phyloP scores from a whole-genome alignment of 2,113 vertebrate species.

The Varanus salvator region DNA sequence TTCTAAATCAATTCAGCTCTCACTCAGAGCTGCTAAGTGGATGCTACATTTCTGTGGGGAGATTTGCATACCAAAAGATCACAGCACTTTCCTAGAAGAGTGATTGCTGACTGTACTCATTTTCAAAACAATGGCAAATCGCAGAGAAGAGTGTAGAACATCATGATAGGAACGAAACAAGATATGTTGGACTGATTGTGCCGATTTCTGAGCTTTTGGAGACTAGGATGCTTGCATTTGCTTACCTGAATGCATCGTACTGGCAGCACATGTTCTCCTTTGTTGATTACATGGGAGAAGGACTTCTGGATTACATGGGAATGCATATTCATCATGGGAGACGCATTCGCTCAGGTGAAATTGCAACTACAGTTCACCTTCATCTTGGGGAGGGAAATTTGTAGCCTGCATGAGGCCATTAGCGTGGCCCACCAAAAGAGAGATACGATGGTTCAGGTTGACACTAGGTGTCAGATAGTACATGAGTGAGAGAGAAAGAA shows the following conservation, averaged over 20 bases:
- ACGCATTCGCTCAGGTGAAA: background rate
- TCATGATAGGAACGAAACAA: conserved; percentile 61
- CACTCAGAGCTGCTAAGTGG: conserved; percentile 34
- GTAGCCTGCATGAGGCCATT: too few relatives aligned
- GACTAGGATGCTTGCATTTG: background rate
- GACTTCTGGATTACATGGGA: background rate
- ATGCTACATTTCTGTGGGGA: conserved; percentile 32
- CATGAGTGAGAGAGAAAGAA: too few relatives aligned
- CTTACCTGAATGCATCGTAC: background rate
- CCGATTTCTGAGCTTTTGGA: conserved; percentile 22
- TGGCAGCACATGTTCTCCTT: background rate
- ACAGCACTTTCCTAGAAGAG: conserved; percentile 20
- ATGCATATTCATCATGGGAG: background rate
- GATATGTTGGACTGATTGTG: conserved; percentile 56
- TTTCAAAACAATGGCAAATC: conserved; percentile 57
- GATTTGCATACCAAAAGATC: conserved; percentile 48
- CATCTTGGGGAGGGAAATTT: background rate
- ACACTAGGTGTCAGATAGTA: too few relatives aligned
- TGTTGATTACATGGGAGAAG: background rate
- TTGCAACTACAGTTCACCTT: background rate
- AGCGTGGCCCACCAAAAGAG: too few relatives aligned
- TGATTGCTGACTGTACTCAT: conserved; percentile 49
- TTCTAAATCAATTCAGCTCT: conserved; percentile 52
- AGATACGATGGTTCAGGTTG: too few relatives aligned
- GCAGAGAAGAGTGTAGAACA: conserved; percentile 45